These are phyloP conservation scores for Zaprionus ornatus DNA, from an alignment of 1,140 invertebrate genomes.

Conservation along the genomic window DNA sequence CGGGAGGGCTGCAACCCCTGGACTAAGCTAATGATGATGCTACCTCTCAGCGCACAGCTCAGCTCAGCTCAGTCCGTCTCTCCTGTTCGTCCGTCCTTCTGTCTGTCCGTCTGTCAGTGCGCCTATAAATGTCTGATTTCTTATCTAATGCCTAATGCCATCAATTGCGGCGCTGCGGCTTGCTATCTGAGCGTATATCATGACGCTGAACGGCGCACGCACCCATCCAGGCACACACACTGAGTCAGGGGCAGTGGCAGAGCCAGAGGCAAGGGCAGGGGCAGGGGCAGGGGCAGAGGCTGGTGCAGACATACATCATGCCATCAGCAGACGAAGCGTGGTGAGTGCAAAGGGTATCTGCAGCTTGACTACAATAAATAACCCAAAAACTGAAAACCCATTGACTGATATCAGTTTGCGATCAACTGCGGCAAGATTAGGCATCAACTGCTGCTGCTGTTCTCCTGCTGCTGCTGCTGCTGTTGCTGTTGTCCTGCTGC, in stretches of 20 bases:
- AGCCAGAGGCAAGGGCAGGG: neutral
- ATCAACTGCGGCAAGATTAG: constrained; percentile 51
- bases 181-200: constrained; percentile 66
- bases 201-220: constrained; percentile 43
- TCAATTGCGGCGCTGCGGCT: constrained; percentile 70
- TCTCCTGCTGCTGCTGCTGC: neutral
- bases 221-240: constrained; percentile 18
- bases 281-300: neutral
- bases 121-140: constrained; percentile 77
- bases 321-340: constrained; percentile 16
- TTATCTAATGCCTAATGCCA: constrained; percentile 81
- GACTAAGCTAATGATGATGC: constrained; percentile 40
- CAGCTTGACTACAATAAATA: constrained; percentile 51
- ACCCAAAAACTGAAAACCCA: constrained; percentile 29
- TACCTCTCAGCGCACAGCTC: constrained; percentile 9
- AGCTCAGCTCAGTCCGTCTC: constrained; percentile 30
- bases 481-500: constrained; percentile 13
- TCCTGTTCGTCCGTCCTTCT: neutral
- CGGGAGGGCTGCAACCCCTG: constrained; percentile 12
- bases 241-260: neutral
- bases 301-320: constrained; percentile 39
- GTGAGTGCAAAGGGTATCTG: constrained; percentile 64
- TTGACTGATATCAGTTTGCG: constrained; percentile 57
- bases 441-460: constrained; percentile 18
- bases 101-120: constrained; percentile 7